Conservation (phyloP, 2,888 invertebrate genomes). For the Limnephilus lunatus region DNA sequence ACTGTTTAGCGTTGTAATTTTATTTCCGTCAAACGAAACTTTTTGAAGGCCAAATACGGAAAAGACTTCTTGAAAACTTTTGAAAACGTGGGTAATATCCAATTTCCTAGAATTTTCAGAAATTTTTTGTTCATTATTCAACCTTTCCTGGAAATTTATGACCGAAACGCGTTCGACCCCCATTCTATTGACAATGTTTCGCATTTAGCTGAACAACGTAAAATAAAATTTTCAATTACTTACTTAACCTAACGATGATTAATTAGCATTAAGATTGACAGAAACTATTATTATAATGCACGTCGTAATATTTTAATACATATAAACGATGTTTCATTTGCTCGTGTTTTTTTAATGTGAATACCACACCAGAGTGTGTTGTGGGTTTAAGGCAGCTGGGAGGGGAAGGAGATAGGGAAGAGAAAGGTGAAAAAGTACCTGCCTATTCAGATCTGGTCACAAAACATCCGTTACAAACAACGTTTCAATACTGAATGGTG, state of each 20-base stretch:
- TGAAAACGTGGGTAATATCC: neutral
- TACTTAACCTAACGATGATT: neutral
- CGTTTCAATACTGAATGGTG: too few species aligned
- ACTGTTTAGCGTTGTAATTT: neutral
- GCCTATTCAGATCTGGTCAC: too few species aligned
- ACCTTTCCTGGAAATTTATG: neutral
- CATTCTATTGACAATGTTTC: neutral
- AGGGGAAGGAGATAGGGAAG: too few species aligned
- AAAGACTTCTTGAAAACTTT: neutral
- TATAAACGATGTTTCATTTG: too few species aligned
- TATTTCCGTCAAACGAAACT: neutral
- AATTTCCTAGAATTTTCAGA: neutral
- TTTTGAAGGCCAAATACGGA: neutral
- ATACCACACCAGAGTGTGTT: too few species aligned
- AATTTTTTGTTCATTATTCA: neutral
- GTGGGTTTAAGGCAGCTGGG: too few species aligned
- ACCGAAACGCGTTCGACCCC: neutral
- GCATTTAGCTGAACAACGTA: neutral
- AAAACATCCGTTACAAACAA: too few species aligned
- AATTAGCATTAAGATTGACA: too few species aligned
- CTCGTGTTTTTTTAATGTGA: too few species aligned
- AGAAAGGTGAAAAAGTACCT: too few species aligned
- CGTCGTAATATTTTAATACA: too few species aligned
- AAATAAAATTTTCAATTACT: neutral
- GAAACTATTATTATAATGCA: too few species aligned